These are phyloP conservation scores for Graptemys geographica DNA, from an alignment of 2,797 vertebrate genomes.

Conservation along the genomic window DNA sequence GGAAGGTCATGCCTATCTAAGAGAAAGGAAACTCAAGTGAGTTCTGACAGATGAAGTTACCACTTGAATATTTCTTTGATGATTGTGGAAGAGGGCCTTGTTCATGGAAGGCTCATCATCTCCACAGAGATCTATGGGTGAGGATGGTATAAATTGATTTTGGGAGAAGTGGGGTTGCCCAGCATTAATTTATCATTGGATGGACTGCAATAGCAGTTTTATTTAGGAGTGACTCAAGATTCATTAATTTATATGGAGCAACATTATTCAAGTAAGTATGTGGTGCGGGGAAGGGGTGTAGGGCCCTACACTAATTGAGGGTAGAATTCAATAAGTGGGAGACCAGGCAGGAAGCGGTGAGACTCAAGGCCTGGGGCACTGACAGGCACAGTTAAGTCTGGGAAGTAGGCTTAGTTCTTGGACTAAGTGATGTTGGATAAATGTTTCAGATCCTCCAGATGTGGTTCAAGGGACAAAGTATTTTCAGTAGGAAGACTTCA, in stretches of 20 bases:
- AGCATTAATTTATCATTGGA: neutral
- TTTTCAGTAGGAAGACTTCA: too few relatives aligned
- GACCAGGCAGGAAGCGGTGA: neutral
- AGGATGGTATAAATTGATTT: too few relatives aligned
- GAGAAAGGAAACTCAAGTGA: neutral
- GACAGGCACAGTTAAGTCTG: neutral
- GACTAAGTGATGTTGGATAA: neutral
- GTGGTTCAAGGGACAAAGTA: too few relatives aligned
- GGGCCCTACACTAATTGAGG: neutral
- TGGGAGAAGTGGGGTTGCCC: too few relatives aligned
- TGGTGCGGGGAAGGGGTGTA: rapidly evolving
- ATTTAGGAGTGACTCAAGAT: neutral
- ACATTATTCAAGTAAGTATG: neutral
- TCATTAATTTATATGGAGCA: neutral
- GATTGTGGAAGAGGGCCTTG: neutral
- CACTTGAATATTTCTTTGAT: neutral
- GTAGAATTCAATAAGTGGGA: neutral
- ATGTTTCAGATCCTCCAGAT: too few relatives aligned
- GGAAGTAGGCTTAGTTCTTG: neutral
- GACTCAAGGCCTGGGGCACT: neutral
- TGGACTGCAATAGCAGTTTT: neutral
- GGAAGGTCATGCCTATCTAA: neutral
- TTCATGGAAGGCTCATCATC: neutral
- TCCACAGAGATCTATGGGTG: neutral
- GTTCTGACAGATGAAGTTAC: neutral